phyloP scores from a whole-genome alignment of 2,797 vertebrate species.

The Periparus ater region DNA sequence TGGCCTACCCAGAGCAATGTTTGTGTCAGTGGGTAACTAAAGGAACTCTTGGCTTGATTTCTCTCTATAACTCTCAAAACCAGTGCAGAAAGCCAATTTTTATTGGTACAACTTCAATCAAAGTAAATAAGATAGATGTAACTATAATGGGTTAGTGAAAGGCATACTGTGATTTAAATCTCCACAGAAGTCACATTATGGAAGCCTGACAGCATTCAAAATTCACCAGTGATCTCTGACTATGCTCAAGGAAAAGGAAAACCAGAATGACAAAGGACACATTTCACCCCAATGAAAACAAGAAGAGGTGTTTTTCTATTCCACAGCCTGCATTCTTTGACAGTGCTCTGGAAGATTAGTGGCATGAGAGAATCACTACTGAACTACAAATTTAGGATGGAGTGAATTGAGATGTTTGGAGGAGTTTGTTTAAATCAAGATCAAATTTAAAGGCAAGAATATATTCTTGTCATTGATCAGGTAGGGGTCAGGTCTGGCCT shows the following conservation, averaged over 20 bases:
- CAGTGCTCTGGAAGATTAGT: background rate
- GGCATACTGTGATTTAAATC: background rate
- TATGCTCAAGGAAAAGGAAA: background rate
- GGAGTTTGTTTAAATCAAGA: background rate
- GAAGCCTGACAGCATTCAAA: background rate
- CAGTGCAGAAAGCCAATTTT: background rate
- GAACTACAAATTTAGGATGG: background rate
- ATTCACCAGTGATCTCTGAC: background rate
- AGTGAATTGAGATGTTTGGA: background rate
- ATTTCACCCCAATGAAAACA: background rate
- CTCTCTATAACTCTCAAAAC: background rate
- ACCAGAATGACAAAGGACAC: fast-evolving
- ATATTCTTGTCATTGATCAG: background rate
- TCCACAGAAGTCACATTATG: background rate
- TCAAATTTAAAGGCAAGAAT: background rate
- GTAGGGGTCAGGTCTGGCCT: background rate
- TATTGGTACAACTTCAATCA: background rate
- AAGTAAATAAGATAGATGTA: background rate
- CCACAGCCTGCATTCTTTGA: background rate
- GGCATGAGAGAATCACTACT: background rate
- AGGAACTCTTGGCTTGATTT: background rate
- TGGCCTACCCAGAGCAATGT: background rate
- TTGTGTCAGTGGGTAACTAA: background rate
- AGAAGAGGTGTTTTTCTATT: background rate
- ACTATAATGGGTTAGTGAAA: background rate